Percentiles rank a stretch among this genome's conserved stretches.
Evolutionary conservation across 2,113 vertebrate genomes (phyloP).

Genomic region (Pseudonaja textilis): DNA sequence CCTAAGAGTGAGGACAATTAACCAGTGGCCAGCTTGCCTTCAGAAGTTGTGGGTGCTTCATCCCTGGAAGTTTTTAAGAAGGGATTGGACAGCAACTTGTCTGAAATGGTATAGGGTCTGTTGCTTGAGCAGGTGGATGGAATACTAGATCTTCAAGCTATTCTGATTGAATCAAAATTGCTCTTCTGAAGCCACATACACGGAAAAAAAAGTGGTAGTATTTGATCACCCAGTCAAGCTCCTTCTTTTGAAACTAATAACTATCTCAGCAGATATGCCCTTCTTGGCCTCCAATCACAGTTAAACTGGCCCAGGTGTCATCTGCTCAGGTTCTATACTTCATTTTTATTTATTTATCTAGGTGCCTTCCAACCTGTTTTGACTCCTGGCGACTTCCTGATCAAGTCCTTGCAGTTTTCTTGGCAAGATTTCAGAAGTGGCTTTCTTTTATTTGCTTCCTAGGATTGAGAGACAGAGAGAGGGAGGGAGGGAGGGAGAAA

Average conservation of each 20-base stretch:
- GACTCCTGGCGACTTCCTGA: neutral
- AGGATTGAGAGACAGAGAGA: neutral
- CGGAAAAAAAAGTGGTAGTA: neutral
- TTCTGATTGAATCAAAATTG: neutral
- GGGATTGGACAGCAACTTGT: too few species aligned
- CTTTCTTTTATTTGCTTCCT: neutral
- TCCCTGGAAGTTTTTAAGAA: too few species aligned
- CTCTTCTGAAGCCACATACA: neutral
- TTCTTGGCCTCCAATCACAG: neutral
- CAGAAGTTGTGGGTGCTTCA: too few species aligned
- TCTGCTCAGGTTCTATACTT: neutral
- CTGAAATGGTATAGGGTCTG: too few species aligned
- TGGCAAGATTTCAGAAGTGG: neutral
- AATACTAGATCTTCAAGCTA: too few species aligned
- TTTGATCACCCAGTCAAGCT: neutral
- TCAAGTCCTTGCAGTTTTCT: neutral
- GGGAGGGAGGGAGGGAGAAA: neutral
- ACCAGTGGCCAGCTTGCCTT: too few species aligned
- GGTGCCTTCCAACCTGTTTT: neutral
- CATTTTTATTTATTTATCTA: neutral
- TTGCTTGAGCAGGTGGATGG: too few species aligned
- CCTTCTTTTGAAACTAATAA: neutral
- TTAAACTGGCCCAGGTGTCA: neutral
- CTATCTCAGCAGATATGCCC: neutral
- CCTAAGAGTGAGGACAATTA: too few species aligned